A percentile compares a stretch with the other conserved stretches of the same genome.
These are phyloP conservation scores for Hormiphora californensis DNA, from an alignment of 37 sponge, comb jelly and placozoan genomes.

Conservation along the genomic window DNA sequence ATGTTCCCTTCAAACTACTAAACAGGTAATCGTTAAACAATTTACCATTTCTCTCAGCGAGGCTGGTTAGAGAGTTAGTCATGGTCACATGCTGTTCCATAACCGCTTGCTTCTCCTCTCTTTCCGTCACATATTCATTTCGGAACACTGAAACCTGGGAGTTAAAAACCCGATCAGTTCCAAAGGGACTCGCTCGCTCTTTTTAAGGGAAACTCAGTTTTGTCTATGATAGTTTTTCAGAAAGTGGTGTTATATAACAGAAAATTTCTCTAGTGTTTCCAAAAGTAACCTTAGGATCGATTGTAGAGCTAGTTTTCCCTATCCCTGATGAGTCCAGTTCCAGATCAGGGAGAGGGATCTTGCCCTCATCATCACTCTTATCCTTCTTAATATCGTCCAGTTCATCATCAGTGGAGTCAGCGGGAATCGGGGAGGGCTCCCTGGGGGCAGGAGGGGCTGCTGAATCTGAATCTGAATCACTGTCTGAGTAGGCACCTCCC, in stretches of 20 bases:
- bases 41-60: conserved; percentile 30
- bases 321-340: conserved; percentile 20
- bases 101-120: conserved; percentile 27
- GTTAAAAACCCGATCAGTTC: no score
- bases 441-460: no score
- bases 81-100: conserved; percentile 47
- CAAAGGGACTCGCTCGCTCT: no score
- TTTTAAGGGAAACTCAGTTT: no score
- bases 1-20: no score
- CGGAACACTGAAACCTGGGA: conserved; percentile 46
- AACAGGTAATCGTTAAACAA: no score
- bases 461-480: neutral
- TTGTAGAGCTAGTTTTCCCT: neutral
- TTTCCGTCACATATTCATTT: conserved; percentile 46
- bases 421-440: no score
- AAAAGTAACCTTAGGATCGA: conserved; percentile 38
- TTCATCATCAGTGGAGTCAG: neutral
- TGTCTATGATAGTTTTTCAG: no score
- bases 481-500: conserved; percentile 20
- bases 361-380: neutral
- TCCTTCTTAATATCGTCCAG: neutral
- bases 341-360: conserved; percentile 34
- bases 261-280: no score
- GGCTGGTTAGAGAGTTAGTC: neutral
- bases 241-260: no score